Evolutionary conservation across 2,888 invertebrate species (phyloP).

Genomic region (Eremobia ochroleuca): DNA sequence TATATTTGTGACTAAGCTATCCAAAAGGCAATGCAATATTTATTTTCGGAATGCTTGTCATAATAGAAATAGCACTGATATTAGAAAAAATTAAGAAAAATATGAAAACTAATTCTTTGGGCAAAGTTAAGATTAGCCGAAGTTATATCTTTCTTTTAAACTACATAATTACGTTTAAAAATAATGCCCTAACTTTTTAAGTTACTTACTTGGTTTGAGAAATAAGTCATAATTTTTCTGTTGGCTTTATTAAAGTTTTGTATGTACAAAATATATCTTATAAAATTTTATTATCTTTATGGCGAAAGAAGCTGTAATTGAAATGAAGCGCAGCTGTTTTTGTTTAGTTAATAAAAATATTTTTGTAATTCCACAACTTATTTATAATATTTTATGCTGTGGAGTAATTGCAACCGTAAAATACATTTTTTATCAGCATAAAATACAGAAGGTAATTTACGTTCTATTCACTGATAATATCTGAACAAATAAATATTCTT

Average conservation of each 20-base stretch:
- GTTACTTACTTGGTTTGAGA: slow-evolving; percentile 17
- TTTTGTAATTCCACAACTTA: neutral
- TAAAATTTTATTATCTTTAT: neutral
- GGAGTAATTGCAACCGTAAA: slow-evolving; percentile 5
- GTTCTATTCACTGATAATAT: slow-evolving; percentile 50
- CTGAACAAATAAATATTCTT: slow-evolving; percentile 60
- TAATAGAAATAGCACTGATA: neutral
- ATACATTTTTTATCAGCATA: slow-evolving; percentile 5
- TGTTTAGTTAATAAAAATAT: slow-evolving; percentile 12
- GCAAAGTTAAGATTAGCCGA: neutral
- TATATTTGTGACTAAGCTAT: neutral
- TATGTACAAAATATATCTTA: slow-evolving; percentile 4
- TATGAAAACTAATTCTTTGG: neutral
- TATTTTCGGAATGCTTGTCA: neutral
- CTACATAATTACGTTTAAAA: slow-evolving; percentile 1
- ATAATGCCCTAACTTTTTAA: slow-evolving; percentile 24
- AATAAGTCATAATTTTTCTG: slow-evolving; percentile 25
- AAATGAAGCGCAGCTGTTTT: slow-evolving; percentile 19
- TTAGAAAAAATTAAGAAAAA: neutral
- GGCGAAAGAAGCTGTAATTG: slow-evolving; percentile 15
- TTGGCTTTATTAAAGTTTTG: slow-evolving; percentile 23
- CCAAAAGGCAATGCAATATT: neutral
- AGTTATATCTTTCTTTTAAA: neutral
- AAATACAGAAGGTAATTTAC: slow-evolving; percentile 39
- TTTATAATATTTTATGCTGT: slow-evolving; percentile 7